Base-by-base conservation (phyloP, 2,113 vertebrate species). In the Chaenocephalus aceratus region DNA sequence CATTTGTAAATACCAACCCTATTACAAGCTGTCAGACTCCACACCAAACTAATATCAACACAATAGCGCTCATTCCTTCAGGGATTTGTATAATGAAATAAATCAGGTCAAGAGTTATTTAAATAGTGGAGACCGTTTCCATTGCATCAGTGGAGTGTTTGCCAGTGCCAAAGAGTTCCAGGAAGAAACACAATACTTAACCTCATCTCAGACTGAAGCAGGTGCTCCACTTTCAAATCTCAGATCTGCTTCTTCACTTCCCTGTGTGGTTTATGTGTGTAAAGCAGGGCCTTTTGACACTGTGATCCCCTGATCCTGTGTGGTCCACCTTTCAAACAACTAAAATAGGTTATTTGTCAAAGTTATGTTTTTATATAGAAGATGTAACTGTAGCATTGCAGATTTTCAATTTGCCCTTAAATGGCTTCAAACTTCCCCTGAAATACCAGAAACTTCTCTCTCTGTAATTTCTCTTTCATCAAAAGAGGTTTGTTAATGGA, bases 131-230 rank as follows among this genome's bases (percentile, higher is more conserved):
- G 64, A 10, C 7, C 41, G 62, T 89, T 91, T 89, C 85, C 86
- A 90, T 90, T 86, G 82, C 86, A 84, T 86, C 86, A 87, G 69
- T 3, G 16, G 45, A 78, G 67, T 0, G n/a, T 49, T 58, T 6
- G 18, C 10, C 53, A 5, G 45, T 78, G 72, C 83, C 85, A 88
- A 62, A 63, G 36, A 57, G 51, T 90, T 92, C 77, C 83, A 83
- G 81, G 77, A 89, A 91, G 51, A 77, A 44, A 36, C 26, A 61
- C 45, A 69, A 83, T 26, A 21, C 26, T 73, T 60, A 52, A 72
- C 44, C 61, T 80, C 46, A 66, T 77, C 57, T 53, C 41, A n/a
- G 49, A 61, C 8, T 0, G 16, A 16, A 72, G 73, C 88, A 89
- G 87, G 85, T 92, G 80, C 54, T 83, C 64, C 34, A 18, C 74